phyloP scores from a whole-genome alignment of 2,888 invertebrate genomes.

The Caenorhabditis panamensis region DNA sequence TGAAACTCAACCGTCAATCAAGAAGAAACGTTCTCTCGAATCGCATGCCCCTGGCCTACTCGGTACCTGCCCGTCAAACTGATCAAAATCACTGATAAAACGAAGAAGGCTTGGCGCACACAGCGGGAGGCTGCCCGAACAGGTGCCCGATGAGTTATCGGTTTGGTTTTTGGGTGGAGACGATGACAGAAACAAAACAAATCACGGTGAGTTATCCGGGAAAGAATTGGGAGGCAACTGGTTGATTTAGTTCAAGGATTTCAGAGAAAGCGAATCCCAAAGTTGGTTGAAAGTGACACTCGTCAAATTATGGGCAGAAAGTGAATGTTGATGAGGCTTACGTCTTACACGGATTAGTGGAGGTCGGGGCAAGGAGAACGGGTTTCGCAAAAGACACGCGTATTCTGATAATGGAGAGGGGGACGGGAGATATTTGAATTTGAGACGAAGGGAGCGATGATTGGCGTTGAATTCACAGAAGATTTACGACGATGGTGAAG shows the following conservation, averaged over 20 bases:
- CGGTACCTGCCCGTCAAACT: conserved; percentile 39
- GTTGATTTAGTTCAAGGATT: background rate
- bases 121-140: conserved; percentile 18
- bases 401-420: conserved; percentile 28
- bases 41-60: background rate
- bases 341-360: conserved; percentile 48
- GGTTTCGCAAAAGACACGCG: conserved; percentile 38
- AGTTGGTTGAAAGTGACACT: conserved; percentile 17
- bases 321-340: conserved; percentile 49
- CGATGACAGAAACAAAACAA: no score
- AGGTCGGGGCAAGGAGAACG: conserved; percentile 29
- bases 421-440: conserved; percentile 36
- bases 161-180: conserved; percentile 23
- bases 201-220: background rate
- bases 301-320: conserved; percentile 30
- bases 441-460: conserved; percentile 29
- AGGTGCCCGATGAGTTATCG: conserved; percentile 31
- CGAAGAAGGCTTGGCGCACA: conserved; percentile 7
- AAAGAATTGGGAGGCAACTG: background rate
- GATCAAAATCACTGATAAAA: conserved; percentile 47
- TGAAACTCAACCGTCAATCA: conserved; percentile 25
- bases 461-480: conserved; percentile 50
- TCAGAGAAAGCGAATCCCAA: background rate
- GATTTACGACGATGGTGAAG: conserved; percentile 40
- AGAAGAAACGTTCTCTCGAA: conserved; percentile 8